phyloP scores from a whole-genome alignment of 2,113 vertebrate species.

The Irena cyanogastra region DNA sequence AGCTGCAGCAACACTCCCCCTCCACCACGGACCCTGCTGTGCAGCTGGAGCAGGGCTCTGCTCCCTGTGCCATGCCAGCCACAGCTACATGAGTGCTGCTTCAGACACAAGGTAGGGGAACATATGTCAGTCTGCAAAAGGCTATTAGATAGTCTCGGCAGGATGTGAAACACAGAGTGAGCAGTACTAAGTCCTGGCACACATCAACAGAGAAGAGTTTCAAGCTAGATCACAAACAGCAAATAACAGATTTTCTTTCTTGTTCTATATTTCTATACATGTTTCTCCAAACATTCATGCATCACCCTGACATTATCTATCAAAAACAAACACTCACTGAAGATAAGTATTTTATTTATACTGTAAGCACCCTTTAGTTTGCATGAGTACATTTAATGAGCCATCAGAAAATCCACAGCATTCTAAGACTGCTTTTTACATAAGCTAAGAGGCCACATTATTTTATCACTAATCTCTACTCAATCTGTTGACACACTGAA shows the following conservation, averaged over 20 bases:
- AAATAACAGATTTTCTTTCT: not conserved
- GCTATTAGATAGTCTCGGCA: not conserved
- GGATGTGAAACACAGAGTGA: not conserved
- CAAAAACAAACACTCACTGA: not conserved
- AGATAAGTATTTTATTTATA: constrained; percentile 14
- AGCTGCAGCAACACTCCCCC: not conserved
- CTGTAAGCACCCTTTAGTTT: not conserved
- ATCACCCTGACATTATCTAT: not conserved
- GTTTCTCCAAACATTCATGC: not conserved
- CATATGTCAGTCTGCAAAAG: constrained; percentile 34
- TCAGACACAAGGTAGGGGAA: not conserved
- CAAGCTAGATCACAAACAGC: not conserved
- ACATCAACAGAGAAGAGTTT: not conserved
- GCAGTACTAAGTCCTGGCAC: not conserved
- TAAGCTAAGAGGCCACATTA: constrained; percentile 5
- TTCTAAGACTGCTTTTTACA: not conserved
- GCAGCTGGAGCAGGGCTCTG: not conserved
- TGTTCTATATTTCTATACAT: not conserved
- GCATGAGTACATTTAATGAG: constrained; percentile 4
- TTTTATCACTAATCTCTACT: constrained; percentile 42
- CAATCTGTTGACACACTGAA: constrained; percentile 18
- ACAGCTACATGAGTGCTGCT: not conserved
- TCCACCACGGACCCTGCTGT: not conserved
- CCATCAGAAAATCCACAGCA: constrained; percentile 17
- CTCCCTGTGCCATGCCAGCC: not conserved